These are phyloP conservation scores for Mimumesa dahlbomi DNA, from an alignment of 2,888 invertebrate species.

Conservation along the genomic window DNA sequence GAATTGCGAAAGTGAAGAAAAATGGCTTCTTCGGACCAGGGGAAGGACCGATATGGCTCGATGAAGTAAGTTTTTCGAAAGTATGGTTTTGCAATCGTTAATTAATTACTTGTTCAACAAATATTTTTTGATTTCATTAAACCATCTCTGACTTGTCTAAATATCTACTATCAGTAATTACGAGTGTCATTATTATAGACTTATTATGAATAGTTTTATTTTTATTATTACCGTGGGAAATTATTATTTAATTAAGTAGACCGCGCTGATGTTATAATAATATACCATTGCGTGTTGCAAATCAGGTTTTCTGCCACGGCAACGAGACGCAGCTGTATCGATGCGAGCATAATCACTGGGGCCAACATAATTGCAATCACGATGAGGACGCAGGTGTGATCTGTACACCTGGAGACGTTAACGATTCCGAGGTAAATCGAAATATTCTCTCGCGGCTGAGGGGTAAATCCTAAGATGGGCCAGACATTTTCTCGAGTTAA, in stretches of 20 bases:
- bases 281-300: neutral
- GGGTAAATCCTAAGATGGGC: constrained; percentile 14
- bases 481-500: neutral
- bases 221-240: too few relatives aligned
- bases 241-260: too few relatives aligned
- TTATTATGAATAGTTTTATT: too few relatives aligned
- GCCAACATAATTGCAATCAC: constrained; percentile 87
- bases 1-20: constrained; percentile 81
- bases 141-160: too few relatives aligned
- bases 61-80: constrained; percentile 81
- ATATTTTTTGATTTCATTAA: neutral
- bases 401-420: constrained; percentile 72
- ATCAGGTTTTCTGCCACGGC: constrained; percentile 83
- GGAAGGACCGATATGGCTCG: constrained; percentile 87
- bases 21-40: constrained; percentile 83
- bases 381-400: constrained; percentile 86
- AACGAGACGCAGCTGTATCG: constrained; percentile 84
- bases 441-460: constrained; percentile 30
- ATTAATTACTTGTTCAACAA: neutral
- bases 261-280: too few relatives aligned
- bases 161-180: too few relatives aligned
- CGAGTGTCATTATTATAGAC: too few relatives aligned
- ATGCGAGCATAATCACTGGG: constrained; percentile 86
- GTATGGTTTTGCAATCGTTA: constrained; percentile 45
- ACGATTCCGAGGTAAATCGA: constrained; percentile 73